Base-by-base conservation (phyloP, 1,140 invertebrate species). In the Nymphalis io region DNA sequence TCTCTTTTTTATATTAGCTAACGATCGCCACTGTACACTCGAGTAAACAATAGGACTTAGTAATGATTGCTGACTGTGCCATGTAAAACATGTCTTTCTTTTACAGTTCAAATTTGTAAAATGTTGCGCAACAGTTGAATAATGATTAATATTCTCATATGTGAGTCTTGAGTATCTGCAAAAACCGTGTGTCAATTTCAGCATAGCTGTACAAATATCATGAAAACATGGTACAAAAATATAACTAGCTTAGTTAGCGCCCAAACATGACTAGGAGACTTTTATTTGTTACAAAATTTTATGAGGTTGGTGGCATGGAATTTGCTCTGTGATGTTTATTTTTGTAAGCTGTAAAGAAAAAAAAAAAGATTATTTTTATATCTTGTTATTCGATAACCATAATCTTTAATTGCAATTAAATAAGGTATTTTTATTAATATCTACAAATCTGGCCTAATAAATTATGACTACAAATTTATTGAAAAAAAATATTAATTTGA, bases 121-220 rank as follows among this genome's bases (percentile, higher is more conserved):
- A 39, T 72, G 76, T 75, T 76, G 81, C 62, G 83, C 82, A 83
- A 84, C 72, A 15, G 21, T 55, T 79, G 69, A 72, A 66, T 75
- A 82, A 70, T 68, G 72, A 74, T 75, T 73, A 71, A 87, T 69
- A 73, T 78, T 81, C 53, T 88, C 80, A 86, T 72, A 87, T 82
- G 83, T 81, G 65, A 87, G 67, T 72, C 68, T 82, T 68, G 87
- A 79, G 75, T 81, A 89, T 90, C 85, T 90, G 87, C 73, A 88
- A 89, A 88, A 88, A 84, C 83, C 88, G 71, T 88, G 76, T 70
- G 81, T 85, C 82, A 90, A 79, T 84, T 90, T 88, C 86, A 88
- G 82, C 88, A 90, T 90, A 88, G 82, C 81, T 87, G 82, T 81
- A 80, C 66, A 74, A 76, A 75, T 75, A 78, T 75, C 75, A 79